A percentile compares a stretch with the other conserved stretches of the same genome.
These are phyloP conservation scores for Dromococcyx pavoninus DNA, from an alignment of 2,797 vertebrate genomes.

Conservation along the genomic window DNA sequence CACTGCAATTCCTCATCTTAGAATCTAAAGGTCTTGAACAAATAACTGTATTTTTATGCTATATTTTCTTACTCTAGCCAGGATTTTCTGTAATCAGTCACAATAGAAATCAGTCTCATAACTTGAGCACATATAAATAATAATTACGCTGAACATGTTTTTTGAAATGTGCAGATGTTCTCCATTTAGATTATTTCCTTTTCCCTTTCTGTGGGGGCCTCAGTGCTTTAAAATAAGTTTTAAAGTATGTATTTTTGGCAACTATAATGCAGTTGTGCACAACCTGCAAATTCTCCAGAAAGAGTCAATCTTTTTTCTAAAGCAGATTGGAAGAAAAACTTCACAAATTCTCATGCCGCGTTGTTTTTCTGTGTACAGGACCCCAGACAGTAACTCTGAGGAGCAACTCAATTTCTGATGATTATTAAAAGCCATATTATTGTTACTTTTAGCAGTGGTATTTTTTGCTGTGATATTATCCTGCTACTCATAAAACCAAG, in stretches of 20 bases:
- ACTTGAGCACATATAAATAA: slow-evolving; percentile 11
- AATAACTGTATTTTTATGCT: not conserved
- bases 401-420: not conserved
- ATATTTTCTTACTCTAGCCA: not conserved
- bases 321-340: not conserved
- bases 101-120: not conserved
- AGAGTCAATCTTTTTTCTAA: not conserved
- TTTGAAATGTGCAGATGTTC: slow-evolving; percentile 52
- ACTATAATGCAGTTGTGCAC: rapidly evolving
- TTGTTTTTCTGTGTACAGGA: not conserved
- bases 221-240: not conserved
- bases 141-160: slow-evolving; percentile 13
- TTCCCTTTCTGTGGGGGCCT: not conserved
- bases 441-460: not conserved
- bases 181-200: slow-evolving; percentile 50
- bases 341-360: not conserved
- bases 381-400: not conserved
- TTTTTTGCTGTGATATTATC: not conserved
- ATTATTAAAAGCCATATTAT: not conserved
- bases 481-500: not conserved
- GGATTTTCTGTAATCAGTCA: not conserved
- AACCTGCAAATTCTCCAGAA: slow-evolving; percentile 27
- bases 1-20: not conserved
- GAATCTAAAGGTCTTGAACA: not conserved
- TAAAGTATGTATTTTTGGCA: slow-evolving; percentile 50